phyloP scores from a whole-genome alignment of 2,888 invertebrate species.

The Platynereis dumerilii region DNA sequence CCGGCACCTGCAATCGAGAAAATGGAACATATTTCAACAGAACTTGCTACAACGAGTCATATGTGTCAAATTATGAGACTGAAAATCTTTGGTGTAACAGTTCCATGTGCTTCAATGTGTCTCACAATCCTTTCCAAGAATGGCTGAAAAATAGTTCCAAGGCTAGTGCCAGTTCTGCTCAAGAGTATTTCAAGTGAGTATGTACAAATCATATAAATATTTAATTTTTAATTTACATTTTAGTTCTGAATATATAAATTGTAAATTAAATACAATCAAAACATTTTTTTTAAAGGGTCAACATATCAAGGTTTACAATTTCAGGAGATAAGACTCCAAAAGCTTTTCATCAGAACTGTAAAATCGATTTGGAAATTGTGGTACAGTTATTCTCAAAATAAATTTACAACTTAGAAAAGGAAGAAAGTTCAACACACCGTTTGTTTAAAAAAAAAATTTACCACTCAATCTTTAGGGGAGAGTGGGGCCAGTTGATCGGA shows the following conservation, averaged over 20 bases:
- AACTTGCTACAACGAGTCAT: slow-evolving; percentile 35
- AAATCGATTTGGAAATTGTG: too few relatives aligned
- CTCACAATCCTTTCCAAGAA: slow-evolving; percentile 9
- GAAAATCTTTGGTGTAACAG: slow-evolving; percentile 3
- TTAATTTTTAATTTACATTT: background rate
- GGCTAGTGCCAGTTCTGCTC: slow-evolving; percentile 17
- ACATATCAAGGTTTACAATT: too few relatives aligned
- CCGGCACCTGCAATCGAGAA: slow-evolving; percentile 22
- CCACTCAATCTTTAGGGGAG: too few relatives aligned
- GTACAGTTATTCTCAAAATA: too few relatives aligned
- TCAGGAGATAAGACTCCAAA: too few relatives aligned
- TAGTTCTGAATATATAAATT: background rate
- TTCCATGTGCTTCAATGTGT: slow-evolving; percentile 6
- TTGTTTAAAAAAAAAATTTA: too few relatives aligned
- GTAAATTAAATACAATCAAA: too few relatives aligned
- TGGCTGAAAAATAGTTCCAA: slow-evolving; percentile 10
- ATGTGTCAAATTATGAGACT: slow-evolving; percentile 19
- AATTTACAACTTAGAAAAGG: too few relatives aligned
- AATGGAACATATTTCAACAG: slow-evolving; percentile 29
- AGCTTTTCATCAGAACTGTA: too few relatives aligned
- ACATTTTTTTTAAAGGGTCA: too few relatives aligned
- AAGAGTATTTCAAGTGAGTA: slow-evolving; percentile 37
- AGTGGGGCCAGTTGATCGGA: too few relatives aligned
- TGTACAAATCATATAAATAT: background rate
- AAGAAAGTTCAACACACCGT: too few relatives aligned